These are phyloP conservation scores for Isichthys henryi DNA, from an alignment of 2,113 vertebrate species.

Conservation along the genomic window DNA sequence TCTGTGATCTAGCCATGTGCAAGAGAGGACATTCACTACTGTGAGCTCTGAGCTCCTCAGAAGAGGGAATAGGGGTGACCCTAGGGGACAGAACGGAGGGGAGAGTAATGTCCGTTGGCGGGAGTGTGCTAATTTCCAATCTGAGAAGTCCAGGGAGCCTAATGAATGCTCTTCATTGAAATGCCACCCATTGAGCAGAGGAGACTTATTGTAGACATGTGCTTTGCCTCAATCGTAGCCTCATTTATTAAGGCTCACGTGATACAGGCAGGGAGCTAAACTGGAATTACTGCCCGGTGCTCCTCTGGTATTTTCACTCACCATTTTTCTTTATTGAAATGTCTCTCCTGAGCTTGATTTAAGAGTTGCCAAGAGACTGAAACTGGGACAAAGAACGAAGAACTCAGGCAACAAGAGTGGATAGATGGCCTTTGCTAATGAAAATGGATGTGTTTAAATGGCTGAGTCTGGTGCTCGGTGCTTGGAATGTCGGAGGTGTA, in stretches of 20 bases:
- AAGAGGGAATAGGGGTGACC: neutral
- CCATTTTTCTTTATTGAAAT: slow-evolving; percentile 17
- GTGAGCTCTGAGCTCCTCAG: slow-evolving; percentile 25
- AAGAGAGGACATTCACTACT: neutral
- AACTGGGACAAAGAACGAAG: slow-evolving; percentile 38
- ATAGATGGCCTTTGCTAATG: slow-evolving; percentile 35
- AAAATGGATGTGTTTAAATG: neutral
- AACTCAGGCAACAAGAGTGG: slow-evolving; percentile 31
- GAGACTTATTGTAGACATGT: slow-evolving; percentile 18
- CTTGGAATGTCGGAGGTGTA: neutral
- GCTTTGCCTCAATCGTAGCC: slow-evolving; percentile 17
- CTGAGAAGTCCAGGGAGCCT: slow-evolving; percentile 31
- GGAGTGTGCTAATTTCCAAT: slow-evolving; percentile 12
- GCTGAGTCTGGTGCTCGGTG: neutral
- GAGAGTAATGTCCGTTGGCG: neutral
- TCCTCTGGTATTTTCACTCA: slow-evolving; percentile 25
- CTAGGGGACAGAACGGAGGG: slow-evolving; percentile 22
- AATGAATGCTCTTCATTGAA: slow-evolving; percentile 38
- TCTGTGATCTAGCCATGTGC: neutral
- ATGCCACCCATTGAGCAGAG: slow-evolving; percentile 39
- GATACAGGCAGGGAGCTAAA: slow-evolving; percentile 28
- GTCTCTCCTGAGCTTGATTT: slow-evolving; percentile 26
- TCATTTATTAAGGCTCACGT: slow-evolving; percentile 14
- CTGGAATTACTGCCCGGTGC: slow-evolving; percentile 27
- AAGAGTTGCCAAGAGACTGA: slow-evolving; percentile 24